Evolutionary conservation across 1,140 invertebrate genomes (phyloP).

Genomic region (Cotesia typhae): DNA sequence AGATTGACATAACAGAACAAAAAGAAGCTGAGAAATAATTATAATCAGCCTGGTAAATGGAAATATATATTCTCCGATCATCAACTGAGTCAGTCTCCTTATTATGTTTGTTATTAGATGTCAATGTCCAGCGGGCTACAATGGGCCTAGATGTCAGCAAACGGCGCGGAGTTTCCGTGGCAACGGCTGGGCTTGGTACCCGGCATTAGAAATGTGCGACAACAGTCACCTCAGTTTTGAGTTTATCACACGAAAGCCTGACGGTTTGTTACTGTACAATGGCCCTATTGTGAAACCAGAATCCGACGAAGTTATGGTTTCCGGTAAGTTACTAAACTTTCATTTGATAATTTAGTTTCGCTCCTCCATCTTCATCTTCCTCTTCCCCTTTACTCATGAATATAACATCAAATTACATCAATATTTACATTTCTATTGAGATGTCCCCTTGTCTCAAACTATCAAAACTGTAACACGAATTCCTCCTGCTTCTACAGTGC

Average conservation of each 20-base stretch:
- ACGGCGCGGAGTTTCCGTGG: constrained; percentile 92
- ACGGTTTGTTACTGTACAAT: constrained; percentile 95
- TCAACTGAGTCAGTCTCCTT: background rate
- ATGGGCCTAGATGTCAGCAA: constrained; percentile 95
- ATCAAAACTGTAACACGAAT: background rate
- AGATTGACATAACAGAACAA: too few species aligned
- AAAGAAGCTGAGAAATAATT: too few species aligned
- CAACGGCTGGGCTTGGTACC: constrained; percentile 96
- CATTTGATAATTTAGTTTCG: background rate
- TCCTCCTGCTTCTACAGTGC: too few species aligned
- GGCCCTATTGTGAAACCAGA: constrained; percentile 94
- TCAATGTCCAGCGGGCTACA: constrained; percentile 89
- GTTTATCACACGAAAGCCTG: constrained; percentile 89
- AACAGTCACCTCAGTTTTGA: constrained; percentile 93
- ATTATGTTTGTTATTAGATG: constrained; percentile 68
- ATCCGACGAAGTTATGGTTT: constrained; percentile 86
- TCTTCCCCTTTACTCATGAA: background rate
- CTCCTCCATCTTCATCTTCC: background rate
- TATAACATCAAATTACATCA: background rate
- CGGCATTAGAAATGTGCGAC: constrained; percentile 94
- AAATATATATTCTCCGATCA: too few species aligned
- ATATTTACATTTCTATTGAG: too few species aligned
- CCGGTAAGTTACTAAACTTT: constrained; percentile 63
- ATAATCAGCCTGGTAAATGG: too few species aligned
- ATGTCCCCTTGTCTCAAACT: too few species aligned